Evolutionary conservation across 2,113 vertebrate species (phyloP), one percentile per base, ranked within the genome.

Genomic region (Steatornis caripensis): DNA sequence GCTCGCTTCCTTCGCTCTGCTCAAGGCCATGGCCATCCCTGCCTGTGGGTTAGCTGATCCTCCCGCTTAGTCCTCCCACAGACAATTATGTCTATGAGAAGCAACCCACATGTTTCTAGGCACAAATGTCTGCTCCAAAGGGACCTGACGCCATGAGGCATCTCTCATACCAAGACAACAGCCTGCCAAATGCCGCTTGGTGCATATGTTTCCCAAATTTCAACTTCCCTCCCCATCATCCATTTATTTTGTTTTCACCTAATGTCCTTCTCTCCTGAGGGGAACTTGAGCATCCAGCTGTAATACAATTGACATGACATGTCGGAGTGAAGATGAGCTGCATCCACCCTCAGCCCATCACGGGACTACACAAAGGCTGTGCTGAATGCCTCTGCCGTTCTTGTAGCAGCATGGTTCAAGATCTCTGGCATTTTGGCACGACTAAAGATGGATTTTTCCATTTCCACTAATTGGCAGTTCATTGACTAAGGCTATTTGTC

Each of bases 291-390:
- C 54, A 12, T 3, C 15, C 76, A 66, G 46, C 37, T 62, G 58
- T 23, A 4, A 20, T 26, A 5, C 0, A 8, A 11, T 14, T 57
- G 48, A 21, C 32, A 27, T 0, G 2, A 55, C 32, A 15, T 1
- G 0, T 2, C 1, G 3, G 58, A 75, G 13, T 37, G 71, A 23
- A 26, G 78, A 20, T 16, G 30, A 78, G 29, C 46, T 3, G 0
- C 0, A 1, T 6, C 30, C 41, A 60, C 36, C 34, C 55, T 24
- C 72, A 36, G 26, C 1, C 57, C 22, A 34, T 2, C 2, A 5
- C 4, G 5, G 43, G 16, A 21, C 23, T 4, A 11, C 66, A 45
- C 8, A 0, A 6, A 41, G 61, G 45, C 84, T 36, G 23, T 37
- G 65, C 53, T 29, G 22, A 76, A 34, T 2, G 2, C 20, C 46